Conservation (phyloP, 2,888 invertebrate species). For the Nemapogon koenigi region DNA sequence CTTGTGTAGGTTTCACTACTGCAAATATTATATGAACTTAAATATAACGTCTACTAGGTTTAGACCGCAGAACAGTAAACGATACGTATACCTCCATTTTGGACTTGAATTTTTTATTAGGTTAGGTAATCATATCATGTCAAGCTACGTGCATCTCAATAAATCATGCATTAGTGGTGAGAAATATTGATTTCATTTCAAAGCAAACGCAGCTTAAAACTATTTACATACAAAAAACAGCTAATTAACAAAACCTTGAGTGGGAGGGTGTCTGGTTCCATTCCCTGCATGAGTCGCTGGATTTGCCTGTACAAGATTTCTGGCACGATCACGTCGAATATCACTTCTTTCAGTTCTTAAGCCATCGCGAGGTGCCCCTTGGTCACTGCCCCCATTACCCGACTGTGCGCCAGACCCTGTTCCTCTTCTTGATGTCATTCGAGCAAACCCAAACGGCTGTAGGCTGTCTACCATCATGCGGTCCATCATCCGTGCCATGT, state of each 20-base stretch:
- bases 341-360: conserved; percentile 36
- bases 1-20: conserved; percentile 50
- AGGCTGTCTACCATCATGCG: conserved; percentile 71
- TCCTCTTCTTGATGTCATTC: conserved; percentile 61
- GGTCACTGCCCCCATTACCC: conserved; percentile 19
- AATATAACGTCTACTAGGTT: too few species aligned
- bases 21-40: conserved; percentile 19
- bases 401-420: conserved; percentile 15
- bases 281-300: conserved; percentile 30
- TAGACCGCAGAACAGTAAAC: too few species aligned
- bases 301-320: conserved; percentile 24
- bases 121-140: too few species aligned
- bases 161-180: too few species aligned
- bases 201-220: not conserved
- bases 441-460: conserved; percentile 71
- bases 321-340: conserved; percentile 24
- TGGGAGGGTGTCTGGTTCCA: conserved; percentile 50
- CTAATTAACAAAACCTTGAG: conserved; percentile 44
- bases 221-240: conserved; percentile 3
- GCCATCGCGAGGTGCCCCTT: conserved; percentile 36
- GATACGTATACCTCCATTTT: too few species aligned
- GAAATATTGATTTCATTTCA: too few species aligned
- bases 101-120: too few species aligned
- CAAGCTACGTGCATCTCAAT: too few species aligned
- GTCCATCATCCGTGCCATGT: conserved; percentile 79